Base-by-base conservation (phyloP, 1,140 invertebrate species). In the Papilio dardanus region DNA sequence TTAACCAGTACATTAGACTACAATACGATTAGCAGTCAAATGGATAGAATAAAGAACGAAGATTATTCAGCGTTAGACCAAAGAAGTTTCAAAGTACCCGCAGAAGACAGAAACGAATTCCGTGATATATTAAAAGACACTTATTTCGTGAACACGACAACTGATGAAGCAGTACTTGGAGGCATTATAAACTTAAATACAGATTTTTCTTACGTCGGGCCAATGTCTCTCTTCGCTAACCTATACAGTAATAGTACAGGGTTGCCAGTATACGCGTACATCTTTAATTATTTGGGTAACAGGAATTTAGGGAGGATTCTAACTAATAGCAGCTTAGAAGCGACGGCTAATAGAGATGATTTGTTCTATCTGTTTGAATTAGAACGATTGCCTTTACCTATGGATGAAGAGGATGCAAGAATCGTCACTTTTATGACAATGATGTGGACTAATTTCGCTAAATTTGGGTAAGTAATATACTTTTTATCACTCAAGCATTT, bases 401-500 rank as follows among this genome's bases (percentile, higher is more conserved):
- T 92, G 83, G 84, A 90, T 68, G 88, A 90, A 58, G 84, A 92
- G 28, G 92, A 93, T 58, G 91, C 89, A 0, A 84, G 86, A 31
- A 91, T 93, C 24, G 77, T 90, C 1, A 88, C 86, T 0, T 91
- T 92, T 16, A 90, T 93, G 91, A 91, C 90, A 0, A 91, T 88
- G 82, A 86, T 94, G 84, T 94, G 91, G 91, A 89, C 92, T 0
- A 94, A 93, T 74, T 94, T 94, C 74, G 94, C 93, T 14, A 93
- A 89, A 80, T 89, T 77, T 79, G 92, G 93, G 91, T 93, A 79
- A 89, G 88, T 19, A 86, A n/a, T n/a, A n/a, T n/a, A n/a, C n/a
- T n/a, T n/a, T n/a, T n/a, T n/a, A n/a, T n/a, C n/a, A n/a, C n/a
- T n/a, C n/a, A n/a, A n/a, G n/a, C n/a, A n/a, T n/a, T n/a, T n/a